Percentiles rank a stretch among this genome's conserved stretches.
Evolutionary conservation across 2,888 invertebrate genomes (phyloP).

Genomic region (Anagyrus pseudococci): DNA sequence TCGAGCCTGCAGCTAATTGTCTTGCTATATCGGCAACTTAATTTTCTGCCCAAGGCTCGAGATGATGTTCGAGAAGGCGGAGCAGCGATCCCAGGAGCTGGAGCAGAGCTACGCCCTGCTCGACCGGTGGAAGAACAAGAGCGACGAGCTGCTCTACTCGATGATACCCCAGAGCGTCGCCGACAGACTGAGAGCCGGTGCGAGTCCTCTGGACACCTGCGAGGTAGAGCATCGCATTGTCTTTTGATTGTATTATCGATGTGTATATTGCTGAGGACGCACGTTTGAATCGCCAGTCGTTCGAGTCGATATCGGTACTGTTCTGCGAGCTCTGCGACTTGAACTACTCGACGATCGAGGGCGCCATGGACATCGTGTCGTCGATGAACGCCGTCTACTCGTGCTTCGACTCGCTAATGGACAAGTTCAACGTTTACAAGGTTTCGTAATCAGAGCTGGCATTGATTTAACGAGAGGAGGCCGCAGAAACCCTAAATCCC

Average conservation of each 20-base stretch:
- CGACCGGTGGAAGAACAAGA: slow-evolving; percentile 85
- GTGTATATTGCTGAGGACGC: not conserved
- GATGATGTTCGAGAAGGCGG: slow-evolving; percentile 82
- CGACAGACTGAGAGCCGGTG: slow-evolving; percentile 78
- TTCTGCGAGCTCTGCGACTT: slow-evolving; percentile 77
- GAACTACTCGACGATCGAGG: slow-evolving; percentile 67
- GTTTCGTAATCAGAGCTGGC: slow-evolving; percentile 58
- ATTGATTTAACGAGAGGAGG: too few species aligned
- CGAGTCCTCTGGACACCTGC: slow-evolving; percentile 80
- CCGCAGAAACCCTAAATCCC: too few species aligned
- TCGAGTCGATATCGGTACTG: slow-evolving; percentile 79
- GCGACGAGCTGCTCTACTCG: slow-evolving; percentile 86
- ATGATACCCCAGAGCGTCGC: slow-evolving; percentile 91
- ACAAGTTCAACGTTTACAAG: slow-evolving; percentile 87
- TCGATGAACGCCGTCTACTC: slow-evolving; percentile 88
- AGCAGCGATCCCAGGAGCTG: slow-evolving; percentile 78
- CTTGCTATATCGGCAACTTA: too few species aligned
- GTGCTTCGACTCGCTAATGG: slow-evolving; percentile 83
- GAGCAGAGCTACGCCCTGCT: slow-evolving; percentile 78
- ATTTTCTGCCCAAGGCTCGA: slow-evolving; percentile 66
- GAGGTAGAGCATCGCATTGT: slow-evolving; percentile 64
- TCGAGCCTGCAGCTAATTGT: not conserved
- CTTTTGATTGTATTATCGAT: not conserved
- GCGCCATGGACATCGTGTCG: slow-evolving; percentile 79
- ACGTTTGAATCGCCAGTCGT: too few species aligned